These are phyloP conservation scores for Sebastes diploproa DNA, from an alignment of 2,797 vertebrate species.

Conservation along the genomic window DNA sequence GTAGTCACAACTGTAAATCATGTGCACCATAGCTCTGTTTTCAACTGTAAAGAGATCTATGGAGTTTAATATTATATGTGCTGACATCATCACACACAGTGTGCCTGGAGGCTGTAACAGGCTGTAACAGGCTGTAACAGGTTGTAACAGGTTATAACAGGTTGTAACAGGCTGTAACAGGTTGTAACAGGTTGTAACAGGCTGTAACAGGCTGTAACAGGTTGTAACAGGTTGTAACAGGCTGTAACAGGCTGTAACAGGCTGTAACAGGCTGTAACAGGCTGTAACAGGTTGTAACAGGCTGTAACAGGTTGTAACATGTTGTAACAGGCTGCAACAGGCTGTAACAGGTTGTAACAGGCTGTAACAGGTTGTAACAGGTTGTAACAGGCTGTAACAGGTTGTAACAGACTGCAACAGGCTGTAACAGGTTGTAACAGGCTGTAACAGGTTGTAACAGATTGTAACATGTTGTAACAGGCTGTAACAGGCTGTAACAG, in stretches of 20 bases:
- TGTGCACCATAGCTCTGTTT: background rate
- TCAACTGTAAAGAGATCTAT: background rate
- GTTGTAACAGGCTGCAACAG: rapidly evolving
- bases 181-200: rapidly evolving
- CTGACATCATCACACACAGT: background rate
- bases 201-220: rapidly evolving
- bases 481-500: no score
- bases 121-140: no score
- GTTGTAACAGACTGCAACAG: rapidly evolving
- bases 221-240: rapidly evolving
- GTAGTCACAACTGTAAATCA: background rate
- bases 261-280: rapidly evolving
- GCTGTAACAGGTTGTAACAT: no score
- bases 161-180: rapidly evolving
- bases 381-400: rapidly evolving
- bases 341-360: rapidly evolving
- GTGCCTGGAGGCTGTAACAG: background rate
- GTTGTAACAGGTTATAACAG: rapidly evolving
- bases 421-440: no score
- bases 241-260: rapidly evolving
- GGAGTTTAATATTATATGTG: background rate
- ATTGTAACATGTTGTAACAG: rapidly evolving
- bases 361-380: rapidly evolving
- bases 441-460: no score
- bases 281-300: rapidly evolving